phyloP scores from a whole-genome alignment of 2,113 vertebrate species.

The Psophia crepitans region DNA sequence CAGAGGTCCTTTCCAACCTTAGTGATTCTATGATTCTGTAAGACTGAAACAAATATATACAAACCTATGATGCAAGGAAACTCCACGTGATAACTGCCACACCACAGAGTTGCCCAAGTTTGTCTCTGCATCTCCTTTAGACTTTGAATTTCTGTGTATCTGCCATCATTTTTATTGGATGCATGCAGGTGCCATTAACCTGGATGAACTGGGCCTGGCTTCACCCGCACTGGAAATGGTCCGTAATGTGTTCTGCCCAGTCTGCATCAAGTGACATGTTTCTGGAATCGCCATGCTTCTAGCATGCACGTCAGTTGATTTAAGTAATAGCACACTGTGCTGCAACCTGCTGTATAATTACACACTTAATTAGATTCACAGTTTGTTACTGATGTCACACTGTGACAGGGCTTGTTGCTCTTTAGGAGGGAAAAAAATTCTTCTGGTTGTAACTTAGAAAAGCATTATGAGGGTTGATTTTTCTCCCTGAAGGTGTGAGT shows the following conservation, averaged over 20 bases:
- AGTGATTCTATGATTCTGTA: too few species aligned
- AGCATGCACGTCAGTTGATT: not conserved
- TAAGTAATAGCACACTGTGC: conserved; percentile 11
- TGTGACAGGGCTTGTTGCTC: not conserved
- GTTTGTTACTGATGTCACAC: conserved; percentile 23
- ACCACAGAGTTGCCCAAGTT: not conserved
- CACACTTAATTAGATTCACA: conserved; percentile 54
- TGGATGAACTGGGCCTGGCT: not conserved
- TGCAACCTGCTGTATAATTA: conserved; percentile 48
- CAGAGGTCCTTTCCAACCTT: too few species aligned
- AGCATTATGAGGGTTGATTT: not conserved
- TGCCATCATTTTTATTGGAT: not conserved
- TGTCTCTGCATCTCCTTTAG: not conserved
- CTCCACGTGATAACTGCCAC: fast-evolving
- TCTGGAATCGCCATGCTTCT: not conserved
- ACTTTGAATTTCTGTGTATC: not conserved
- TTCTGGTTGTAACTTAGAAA: not conserved
- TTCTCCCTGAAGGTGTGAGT: not conserved
- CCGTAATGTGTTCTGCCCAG: not conserved
- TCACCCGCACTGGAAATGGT: not conserved
- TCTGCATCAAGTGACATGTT: fast-evolving
- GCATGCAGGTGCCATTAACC: not conserved
- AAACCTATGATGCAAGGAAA: not conserved
- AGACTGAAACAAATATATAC: not conserved
- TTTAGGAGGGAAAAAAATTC: not conserved